Evolutionary conservation across 2,888 invertebrate species (phyloP).

Genomic region (Galeopsomyia nigrocyanea): DNA sequence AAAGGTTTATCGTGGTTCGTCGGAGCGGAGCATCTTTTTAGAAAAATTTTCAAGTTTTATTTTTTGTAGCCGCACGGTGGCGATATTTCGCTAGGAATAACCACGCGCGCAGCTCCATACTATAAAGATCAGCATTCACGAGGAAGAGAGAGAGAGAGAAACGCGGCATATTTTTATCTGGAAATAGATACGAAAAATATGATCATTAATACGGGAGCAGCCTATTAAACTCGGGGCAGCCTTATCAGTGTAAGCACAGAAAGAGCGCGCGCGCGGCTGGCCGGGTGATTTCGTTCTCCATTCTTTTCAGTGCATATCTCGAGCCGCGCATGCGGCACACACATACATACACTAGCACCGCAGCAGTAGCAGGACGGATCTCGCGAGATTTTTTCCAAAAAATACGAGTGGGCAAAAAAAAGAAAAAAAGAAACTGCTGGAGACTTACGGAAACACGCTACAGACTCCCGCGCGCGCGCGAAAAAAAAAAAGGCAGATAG

Average conservation of each 20-base stretch:
- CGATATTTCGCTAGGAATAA: conserved; percentile 7
- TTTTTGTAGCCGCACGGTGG: neutral
- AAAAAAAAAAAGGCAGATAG: conserved; percentile 31
- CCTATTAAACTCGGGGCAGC: conserved; percentile 33
- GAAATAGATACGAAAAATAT: conserved; percentile 35
- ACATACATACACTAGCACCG: neutral
- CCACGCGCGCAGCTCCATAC: neutral
- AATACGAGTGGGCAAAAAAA: conserved; percentile 39
- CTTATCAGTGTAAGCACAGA: conserved; percentile 35
- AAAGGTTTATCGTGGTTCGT: too few species aligned
- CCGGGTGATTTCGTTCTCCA: conserved; percentile 24
- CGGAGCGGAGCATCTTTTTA: too few species aligned
- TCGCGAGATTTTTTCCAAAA: conserved; percentile 46
- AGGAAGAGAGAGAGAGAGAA: too few species aligned
- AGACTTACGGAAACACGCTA: conserved; percentile 40
- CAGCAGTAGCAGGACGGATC: conserved; percentile 10
- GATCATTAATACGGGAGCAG: conserved; percentile 38
- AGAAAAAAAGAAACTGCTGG: too few species aligned
- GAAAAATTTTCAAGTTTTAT: too few species aligned
- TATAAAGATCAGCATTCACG: conserved; percentile 26
- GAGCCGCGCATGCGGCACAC: neutral
- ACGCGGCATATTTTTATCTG: conserved; percentile 29
- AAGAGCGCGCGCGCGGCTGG: too few species aligned
- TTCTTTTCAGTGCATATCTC: neutral
- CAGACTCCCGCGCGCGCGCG: too few species aligned